Conservation (phyloP, 2,888 invertebrate species). For the Amphipyra tragopoginis region DNA sequence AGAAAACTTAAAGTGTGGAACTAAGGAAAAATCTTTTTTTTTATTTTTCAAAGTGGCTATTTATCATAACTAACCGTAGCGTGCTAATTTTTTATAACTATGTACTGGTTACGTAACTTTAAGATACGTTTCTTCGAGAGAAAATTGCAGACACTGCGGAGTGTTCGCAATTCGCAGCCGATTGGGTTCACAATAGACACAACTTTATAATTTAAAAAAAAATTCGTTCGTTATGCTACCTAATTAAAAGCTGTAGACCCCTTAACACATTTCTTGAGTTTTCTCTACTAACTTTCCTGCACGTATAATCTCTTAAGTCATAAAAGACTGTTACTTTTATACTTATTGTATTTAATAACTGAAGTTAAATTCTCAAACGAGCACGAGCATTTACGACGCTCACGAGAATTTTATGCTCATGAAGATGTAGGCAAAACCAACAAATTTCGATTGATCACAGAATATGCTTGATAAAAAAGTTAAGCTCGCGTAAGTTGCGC, state of each 20-base stretch:
- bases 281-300: conserved; percentile 1
- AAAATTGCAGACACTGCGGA: too few relatives aligned
- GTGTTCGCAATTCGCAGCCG: too few relatives aligned
- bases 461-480: conserved; percentile 60
- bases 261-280: neutral
- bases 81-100: too few relatives aligned
- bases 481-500: conserved; percentile 62
- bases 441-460: conserved; percentile 56
- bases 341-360: conserved; percentile 31
- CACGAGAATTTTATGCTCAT: conserved; percentile 51
- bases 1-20: neutral
- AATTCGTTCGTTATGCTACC: too few relatives aligned
- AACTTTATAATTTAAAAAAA: too few relatives aligned
- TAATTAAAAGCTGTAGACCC: too few relatives aligned
- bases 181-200: too few relatives aligned
- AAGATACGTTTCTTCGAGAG: too few relatives aligned
- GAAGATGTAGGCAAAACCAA: conserved; percentile 55
- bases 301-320: conserved; percentile 2
- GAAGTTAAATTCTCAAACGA: conserved; percentile 28
- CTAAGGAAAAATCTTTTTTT: neutral
- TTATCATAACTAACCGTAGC: too few relatives aligned
- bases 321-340: conserved; percentile 19
- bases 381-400: conserved; percentile 32
- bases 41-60: too few relatives aligned
- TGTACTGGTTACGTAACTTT: too few relatives aligned